Evolutionary conservation across 1,140 invertebrate genomes (phyloP).

Genomic region (Platyscapa corneri): DNA sequence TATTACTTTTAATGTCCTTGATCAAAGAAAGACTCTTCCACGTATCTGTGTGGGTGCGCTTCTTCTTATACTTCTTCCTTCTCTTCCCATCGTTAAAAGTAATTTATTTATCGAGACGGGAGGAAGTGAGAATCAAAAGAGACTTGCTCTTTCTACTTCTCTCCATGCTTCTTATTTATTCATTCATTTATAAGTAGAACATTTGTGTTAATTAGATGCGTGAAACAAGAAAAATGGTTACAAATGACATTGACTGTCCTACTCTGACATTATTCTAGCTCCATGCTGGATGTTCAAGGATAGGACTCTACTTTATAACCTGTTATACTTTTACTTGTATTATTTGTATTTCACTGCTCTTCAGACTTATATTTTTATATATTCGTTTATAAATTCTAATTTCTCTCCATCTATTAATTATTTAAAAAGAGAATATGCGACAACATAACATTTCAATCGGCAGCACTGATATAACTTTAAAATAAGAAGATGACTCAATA

Average conservation of each 20-base stretch:
- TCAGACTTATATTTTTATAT: not conserved
- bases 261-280: not conserved
- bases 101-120: constrained; percentile 38
- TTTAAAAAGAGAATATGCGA: too few species aligned
- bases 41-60: not conserved
- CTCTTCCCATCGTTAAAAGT: not conserved
- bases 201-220: constrained; percentile 43
- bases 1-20: constrained; percentile 54
- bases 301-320: too few species aligned
- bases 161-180: not conserved
- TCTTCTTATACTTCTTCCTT: not conserved
- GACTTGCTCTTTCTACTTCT: not conserved
- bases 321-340: too few species aligned
- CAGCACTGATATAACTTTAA: too few species aligned
- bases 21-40: constrained; percentile 43
- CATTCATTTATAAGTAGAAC: not conserved
- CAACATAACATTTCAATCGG: too few species aligned
- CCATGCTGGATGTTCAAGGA: not conserved
- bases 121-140: not conserved
- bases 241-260: constrained; percentile 1
- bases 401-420: not conserved
- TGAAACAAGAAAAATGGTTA: constrained; percentile 18
- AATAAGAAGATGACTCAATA: too few species aligned
- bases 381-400: not conserved
- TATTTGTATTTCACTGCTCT: not conserved